These are phyloP conservation scores for Pteruthius melanotis DNA, from an alignment of 2,113 vertebrate genomes.

Conservation along the genomic window DNA sequence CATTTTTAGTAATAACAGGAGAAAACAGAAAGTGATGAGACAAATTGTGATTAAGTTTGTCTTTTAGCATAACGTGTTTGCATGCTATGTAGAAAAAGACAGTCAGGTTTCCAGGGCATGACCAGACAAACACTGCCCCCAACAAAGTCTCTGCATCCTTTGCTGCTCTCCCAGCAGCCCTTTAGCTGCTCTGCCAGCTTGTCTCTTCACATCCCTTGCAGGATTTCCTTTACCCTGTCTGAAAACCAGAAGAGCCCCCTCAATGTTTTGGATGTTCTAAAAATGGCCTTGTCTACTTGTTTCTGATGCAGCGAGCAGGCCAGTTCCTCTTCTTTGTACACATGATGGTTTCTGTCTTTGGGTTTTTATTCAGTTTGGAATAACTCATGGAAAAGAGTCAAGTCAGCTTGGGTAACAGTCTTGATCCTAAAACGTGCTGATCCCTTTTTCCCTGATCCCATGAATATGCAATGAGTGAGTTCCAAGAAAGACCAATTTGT, in stretches of 20 bases:
- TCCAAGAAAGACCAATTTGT: neutral
- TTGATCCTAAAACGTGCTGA: neutral
- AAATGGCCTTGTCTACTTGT: neutral
- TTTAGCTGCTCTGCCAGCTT: neutral
- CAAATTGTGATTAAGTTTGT: neutral
- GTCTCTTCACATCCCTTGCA: neutral
- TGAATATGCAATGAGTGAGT: neutral
- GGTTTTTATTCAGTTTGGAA: neutral
- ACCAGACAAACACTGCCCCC: neutral
- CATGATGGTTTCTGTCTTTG: neutral
- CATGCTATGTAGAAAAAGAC: neutral
- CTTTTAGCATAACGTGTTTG: neutral
- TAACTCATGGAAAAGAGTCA: neutral
- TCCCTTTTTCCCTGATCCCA: neutral
- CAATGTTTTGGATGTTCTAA: neutral
- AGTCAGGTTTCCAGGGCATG: neutral
- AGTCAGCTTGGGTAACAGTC: neutral
- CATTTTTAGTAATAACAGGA: neutral
- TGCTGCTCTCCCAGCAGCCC: neutral
- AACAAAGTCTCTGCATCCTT: neutral
- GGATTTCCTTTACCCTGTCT: neutral
- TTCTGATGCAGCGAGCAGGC: neutral
- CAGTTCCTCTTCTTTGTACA: neutral
- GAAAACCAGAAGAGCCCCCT: neutral
- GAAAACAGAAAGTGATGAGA: neutral